Evolutionary conservation across 1,140 invertebrate genomes (phyloP), one percentile per base, ranked within the genome.

Genomic region (Stegodyphus dumicola): DNA sequence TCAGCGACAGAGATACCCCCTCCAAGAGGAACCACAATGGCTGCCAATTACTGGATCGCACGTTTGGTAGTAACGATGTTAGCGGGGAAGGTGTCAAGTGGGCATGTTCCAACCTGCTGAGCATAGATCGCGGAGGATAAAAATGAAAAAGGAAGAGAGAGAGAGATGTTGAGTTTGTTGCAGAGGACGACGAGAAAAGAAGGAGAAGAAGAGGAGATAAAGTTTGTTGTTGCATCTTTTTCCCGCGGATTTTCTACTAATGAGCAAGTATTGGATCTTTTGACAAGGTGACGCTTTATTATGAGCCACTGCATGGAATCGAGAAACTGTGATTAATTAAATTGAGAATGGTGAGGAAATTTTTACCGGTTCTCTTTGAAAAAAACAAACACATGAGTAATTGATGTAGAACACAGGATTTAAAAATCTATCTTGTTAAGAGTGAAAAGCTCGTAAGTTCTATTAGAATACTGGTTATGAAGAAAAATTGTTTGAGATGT

Each of bases 1-100:
- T 79, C 77, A 79, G n/a, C 51, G 52, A 69, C 77, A 79, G 65
- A 60, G 56, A 60, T 60, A 60, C 15, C 56, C 9, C 51, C 18
- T 52, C 53, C 18, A 66, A 66, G 76, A 56, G n/a, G n/a, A 6
- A 13, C 65, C 77, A 79, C 77, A 79, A 79, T 70, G 77, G 66
- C 77, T 70, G 77, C 77, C 77, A 79, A 79, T 79, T 79, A 79
- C 77, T 33, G 52, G n/a, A 70, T 79, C 77, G 51, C 66, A 79
- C 77, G 77, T 70, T 70, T 33, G 48, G 15, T 11, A 15, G 76
- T 79, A 79, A 79, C 77, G 77, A 71, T 15, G 77, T 79, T 79
- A 79, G 77, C 65, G 67, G 51, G 77, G 52, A 70, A 79, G 77
- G 77, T 79, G 77, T 79, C 77, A 79, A 79, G 77, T 70, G 77